These are phyloP conservation scores for Aporophyla nigra DNA, from an alignment of 2,888 invertebrate species.

Conservation along the genomic window DNA sequence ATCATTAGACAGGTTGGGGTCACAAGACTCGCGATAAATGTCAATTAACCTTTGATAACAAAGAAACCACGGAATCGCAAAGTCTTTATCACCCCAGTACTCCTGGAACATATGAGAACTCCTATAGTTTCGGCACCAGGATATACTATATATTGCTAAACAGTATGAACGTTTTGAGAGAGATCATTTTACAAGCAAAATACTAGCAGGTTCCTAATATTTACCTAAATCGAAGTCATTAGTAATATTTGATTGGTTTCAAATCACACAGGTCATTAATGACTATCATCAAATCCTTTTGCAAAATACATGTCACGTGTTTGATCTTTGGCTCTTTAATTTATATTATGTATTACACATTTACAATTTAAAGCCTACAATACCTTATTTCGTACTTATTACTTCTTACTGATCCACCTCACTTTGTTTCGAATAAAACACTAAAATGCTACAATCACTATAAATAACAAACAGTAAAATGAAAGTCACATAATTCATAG, in stretches of 20 bases:
- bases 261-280: constrained; percentile 50
- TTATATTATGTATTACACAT: no score
- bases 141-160: neutral
- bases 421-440: neutral
- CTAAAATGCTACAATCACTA: neutral
- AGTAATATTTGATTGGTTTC: constrained; percentile 57
- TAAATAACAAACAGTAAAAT: neutral
- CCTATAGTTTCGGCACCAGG: neutral
- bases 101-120: no score
- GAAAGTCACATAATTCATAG: neutral
- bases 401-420: neutral
- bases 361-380: no score
- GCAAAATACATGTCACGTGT: constrained; percentile 54
- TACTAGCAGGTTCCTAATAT: constrained; percentile 45
- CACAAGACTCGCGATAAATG: constrained; percentile 80
- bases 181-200: neutral
- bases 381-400: no score
- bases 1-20: constrained; percentile 71
- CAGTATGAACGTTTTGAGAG: neutral
- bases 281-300: constrained; percentile 40
- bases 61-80: constrained; percentile 1
- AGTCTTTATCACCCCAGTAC: neutral
- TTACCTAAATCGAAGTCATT: constrained; percentile 29
- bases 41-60: constrained; percentile 4
- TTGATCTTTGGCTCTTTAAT: constrained; percentile 3